Conservation (phyloP, 2,797 vertebrate species). For the Dendrocincla fuliginosa region DNA sequence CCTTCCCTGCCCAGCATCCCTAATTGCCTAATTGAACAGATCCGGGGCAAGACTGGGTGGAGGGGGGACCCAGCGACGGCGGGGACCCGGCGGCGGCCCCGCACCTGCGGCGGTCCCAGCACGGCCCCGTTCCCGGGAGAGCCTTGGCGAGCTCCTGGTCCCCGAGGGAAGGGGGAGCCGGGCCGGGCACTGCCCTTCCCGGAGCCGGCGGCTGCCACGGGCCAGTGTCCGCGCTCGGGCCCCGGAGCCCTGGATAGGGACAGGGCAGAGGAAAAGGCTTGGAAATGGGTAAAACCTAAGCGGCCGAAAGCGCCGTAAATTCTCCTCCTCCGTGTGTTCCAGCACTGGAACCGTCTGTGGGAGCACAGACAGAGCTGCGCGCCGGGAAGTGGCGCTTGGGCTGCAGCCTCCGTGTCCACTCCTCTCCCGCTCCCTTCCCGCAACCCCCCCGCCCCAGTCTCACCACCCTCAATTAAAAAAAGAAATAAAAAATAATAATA, state of each 20-base stretch:
- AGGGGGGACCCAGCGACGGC: not conserved
- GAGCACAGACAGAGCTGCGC: not conserved
- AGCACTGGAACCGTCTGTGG: not conserved
- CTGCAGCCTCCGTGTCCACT: accelerated
- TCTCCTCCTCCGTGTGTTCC: not conserved
- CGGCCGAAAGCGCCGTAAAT: not conserved
- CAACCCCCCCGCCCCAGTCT: not conserved
- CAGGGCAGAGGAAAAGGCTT: not conserved
- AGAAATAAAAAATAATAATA: not conserved
- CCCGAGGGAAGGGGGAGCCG: not conserved
- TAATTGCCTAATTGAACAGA: constrained; percentile 80
- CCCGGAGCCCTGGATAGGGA: not conserved
- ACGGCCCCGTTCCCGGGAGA: not conserved
- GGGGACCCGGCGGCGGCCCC: not conserved
- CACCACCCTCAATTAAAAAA: not conserved
- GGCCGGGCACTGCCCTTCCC: not conserved
- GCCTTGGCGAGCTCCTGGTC: not conserved
- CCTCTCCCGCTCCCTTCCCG: not conserved
- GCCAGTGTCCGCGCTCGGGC: not conserved
- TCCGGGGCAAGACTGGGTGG: constrained; percentile 16
- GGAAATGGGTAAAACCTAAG: not conserved
- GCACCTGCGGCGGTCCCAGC: not conserved
- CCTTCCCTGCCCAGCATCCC: constrained; percentile 42
- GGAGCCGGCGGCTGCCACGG: not conserved
- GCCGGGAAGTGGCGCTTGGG: not conserved